Base-by-base conservation (phyloP, 2,888 invertebrate genomes). In the Thera obeliscata region DNA sequence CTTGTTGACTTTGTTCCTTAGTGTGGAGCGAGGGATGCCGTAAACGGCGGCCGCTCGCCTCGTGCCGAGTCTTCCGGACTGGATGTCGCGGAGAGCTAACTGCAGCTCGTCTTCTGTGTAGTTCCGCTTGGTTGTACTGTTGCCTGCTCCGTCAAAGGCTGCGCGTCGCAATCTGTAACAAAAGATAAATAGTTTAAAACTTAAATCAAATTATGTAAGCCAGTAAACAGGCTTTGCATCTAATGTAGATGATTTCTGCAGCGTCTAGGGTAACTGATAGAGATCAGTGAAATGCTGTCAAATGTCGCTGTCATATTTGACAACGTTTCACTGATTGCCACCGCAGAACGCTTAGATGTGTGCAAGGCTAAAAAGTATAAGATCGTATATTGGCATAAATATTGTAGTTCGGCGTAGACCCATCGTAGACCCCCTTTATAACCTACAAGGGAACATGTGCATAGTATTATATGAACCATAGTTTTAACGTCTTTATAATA, bases 81-180 rank as follows among this genome's bases (percentile, higher is more conserved):
- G 97, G 84, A 99, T 98, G 90, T 99, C 99, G 69, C 97, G 95
- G 67, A 99, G 95, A n/a, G 99, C 99, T 49, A 97, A 96, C 83
- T 97, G 97, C 54, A 99, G 95, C 89, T 99, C 99, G 80, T 98
- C 98, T 79, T 99, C 98, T n/a, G 98, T 98, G 94, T 99, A 99
- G 63, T 97, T 96, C 75, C 97, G 95, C 75, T 98, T 95, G 65
- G 95, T 95, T 72, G 91, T 94, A 80, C 95, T 94, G 74, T 95
- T 95, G 61, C 84, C 76, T 3, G 84, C 70, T 2, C 82, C 77
- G 2, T 91, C 92, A 2, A 81, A 60, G 11, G 78, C 84, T 0
- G 84, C 74, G n/a, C 92, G 88, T 72, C 90, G 92, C 80, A 92
- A 86, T 86, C 93, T 93, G 88, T 33, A 90, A 90, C 88, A 90